Conservation (phyloP, 2,113 vertebrate genomes). For the Cottus gobio region DNA sequence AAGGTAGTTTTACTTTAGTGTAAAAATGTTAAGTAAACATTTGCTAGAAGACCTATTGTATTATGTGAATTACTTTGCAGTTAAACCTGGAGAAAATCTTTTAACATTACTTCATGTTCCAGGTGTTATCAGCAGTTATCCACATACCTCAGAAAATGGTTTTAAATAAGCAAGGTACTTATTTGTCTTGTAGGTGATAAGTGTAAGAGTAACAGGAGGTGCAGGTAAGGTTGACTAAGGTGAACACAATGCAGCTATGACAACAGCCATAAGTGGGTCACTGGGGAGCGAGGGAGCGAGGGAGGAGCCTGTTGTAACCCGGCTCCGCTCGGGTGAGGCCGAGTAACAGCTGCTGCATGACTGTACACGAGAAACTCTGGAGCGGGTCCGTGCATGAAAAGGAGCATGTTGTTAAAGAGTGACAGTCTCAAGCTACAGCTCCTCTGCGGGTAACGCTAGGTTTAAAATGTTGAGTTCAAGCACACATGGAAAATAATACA, state of each 20-base stretch:
- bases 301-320: background rate
- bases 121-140: background rate
- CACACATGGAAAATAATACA: background rate
- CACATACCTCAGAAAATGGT: background rate
- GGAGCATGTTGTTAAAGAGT: background rate
- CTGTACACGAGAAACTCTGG: conserved; percentile 33
- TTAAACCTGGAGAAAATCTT: background rate
- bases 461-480: background rate
- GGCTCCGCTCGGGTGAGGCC: conserved; percentile 17
- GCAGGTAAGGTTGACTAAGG: background rate
- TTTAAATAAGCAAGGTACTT: background rate
- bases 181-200: background rate
- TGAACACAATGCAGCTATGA: conserved; percentile 13
- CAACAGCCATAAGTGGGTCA: conserved; percentile 44
- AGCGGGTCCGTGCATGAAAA: background rate
- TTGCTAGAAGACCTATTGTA: background rate
- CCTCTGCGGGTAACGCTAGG: too few species aligned
- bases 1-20: background rate
- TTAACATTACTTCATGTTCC: background rate
- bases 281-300: conserved; percentile 8
- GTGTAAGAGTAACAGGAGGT: background rate
- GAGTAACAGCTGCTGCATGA: conserved; percentile 6
- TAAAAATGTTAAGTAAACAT: background rate
- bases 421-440: background rate
- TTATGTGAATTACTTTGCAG: background rate